Evolutionary conservation across 2,888 invertebrate species (phyloP).

Genomic region (Ectropis crepuscularia): DNA sequence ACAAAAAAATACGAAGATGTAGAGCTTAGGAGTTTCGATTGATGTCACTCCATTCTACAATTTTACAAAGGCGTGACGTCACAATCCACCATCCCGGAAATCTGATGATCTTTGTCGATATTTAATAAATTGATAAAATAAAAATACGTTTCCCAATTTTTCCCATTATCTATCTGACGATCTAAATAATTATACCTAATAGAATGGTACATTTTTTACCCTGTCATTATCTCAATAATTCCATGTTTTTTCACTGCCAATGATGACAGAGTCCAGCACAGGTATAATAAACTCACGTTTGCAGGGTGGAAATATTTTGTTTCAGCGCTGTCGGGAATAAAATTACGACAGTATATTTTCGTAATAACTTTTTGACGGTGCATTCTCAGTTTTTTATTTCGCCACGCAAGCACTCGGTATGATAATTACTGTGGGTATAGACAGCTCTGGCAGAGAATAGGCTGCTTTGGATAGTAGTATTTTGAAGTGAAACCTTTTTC

Average conservation of each 20-base stretch:
- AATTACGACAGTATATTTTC: constrained; percentile 23
- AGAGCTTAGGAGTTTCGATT: too few relatives aligned
- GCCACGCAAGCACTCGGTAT: constrained; percentile 25
- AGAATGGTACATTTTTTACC: too few relatives aligned
- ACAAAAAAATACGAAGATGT: too few relatives aligned
- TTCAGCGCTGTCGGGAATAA: constrained; percentile 19
- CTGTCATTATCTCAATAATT: too few relatives aligned
- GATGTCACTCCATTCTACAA: too few relatives aligned
- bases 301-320: constrained; percentile 23
- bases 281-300: constrained; percentile 24
- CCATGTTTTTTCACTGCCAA: constrained; percentile 9
- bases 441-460: constrained; percentile 1
- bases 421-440: constrained; percentile 21
- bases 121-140: too few relatives aligned
- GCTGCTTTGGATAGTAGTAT: background rate
- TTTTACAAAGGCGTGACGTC: too few relatives aligned
- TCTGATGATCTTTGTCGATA: too few relatives aligned
- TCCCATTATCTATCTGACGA: too few relatives aligned
- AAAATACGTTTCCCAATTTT: too few relatives aligned
- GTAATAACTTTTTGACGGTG: constrained; percentile 33
- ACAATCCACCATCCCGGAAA: too few relatives aligned
- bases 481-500: background rate
- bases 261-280: constrained; percentile 8
- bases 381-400: constrained; percentile 21
- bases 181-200: too few relatives aligned